phyloP scores from a whole-genome alignment of 2,888 invertebrate genomes.

The Drosophila nigricruria region DNA sequence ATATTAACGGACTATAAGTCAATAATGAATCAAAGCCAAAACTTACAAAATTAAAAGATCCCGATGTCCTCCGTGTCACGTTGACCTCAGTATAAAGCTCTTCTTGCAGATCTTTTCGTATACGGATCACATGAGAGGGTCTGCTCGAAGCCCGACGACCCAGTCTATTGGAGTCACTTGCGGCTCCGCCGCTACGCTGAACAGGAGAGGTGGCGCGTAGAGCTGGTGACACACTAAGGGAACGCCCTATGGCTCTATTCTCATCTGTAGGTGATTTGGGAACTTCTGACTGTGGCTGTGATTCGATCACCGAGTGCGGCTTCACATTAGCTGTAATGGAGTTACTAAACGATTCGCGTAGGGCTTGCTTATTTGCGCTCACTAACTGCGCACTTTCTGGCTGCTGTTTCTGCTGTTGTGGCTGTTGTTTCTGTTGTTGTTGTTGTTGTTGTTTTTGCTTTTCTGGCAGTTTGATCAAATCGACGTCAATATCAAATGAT shows the following conservation, averaged over 20 bases:
- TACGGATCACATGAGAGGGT: not conserved
- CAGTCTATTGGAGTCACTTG: not conserved
- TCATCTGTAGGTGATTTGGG: not conserved
- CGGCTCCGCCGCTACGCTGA: not conserved
- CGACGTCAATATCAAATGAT: slow-evolving; percentile 47
- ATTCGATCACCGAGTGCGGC: not conserved
- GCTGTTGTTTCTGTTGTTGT: not conserved
- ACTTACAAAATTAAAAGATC: slow-evolving; percentile 26
- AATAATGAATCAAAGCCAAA: not conserved
- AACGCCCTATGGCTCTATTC: not conserved
- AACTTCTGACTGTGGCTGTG: slow-evolving; percentile 15
- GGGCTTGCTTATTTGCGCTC: not conserved
- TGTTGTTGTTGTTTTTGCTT: slow-evolving; percentile 5
- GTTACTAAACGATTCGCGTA: not conserved
- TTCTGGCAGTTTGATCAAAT: slow-evolving; percentile 27
- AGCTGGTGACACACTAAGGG: not conserved
- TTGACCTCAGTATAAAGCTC: not conserved
- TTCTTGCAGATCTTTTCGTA: not conserved
- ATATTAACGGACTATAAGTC: not conserved
- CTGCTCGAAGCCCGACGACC: not conserved
- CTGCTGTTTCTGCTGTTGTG: slow-evolving; percentile 3
- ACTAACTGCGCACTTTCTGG: not conserved
- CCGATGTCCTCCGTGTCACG: not conserved
- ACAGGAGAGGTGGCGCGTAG: not conserved
- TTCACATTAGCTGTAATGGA: not conserved